phyloP scores from a whole-genome alignment of 1,140 invertebrate species.

The Zaprionus davidi region DNA sequence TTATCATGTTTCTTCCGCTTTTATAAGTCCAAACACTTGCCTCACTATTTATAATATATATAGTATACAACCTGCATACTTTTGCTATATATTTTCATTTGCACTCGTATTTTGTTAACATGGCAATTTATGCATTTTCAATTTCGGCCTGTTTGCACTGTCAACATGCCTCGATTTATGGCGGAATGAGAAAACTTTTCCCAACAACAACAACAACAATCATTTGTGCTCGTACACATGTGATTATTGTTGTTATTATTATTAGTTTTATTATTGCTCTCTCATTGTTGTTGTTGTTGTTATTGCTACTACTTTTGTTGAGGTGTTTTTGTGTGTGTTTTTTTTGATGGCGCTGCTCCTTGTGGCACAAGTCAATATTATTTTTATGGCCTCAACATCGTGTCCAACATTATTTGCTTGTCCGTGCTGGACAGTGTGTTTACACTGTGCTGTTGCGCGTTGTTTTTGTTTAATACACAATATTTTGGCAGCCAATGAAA shows the following conservation, averaged over 20 bases:
- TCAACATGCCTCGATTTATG: conserved; percentile 36
- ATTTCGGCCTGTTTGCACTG: conserved; percentile 55
- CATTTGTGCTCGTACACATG: conserved; percentile 44
- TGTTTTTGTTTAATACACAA: conserved; percentile 42
- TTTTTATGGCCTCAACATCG: conserved; percentile 26
- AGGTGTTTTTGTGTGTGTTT: conserved; percentile 26
- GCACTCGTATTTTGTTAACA: conserved; percentile 44
- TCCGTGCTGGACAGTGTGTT: conserved; percentile 26
- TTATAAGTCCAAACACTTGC: conserved; percentile 1
- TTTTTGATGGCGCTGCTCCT: not conserved
- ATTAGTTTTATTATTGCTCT: conserved; percentile 45
- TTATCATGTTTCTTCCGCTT: conserved; percentile 23
- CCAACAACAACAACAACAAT: conserved; percentile 56
- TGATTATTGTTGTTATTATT: conserved; percentile 53
- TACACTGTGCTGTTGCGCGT: conserved; percentile 22
- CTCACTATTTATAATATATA: not conserved
- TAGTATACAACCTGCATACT: conserved; percentile 12
- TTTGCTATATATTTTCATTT: conserved; percentile 43
- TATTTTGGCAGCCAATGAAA: conserved; percentile 19
- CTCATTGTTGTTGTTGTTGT: conserved; percentile 33
- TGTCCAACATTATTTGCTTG: conserved; percentile 24
- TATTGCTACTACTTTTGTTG: conserved; percentile 9
- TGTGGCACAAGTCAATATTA: conserved; percentile 52
- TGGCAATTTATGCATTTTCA: conserved; percentile 51
- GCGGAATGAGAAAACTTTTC: conserved; percentile 68